These are phyloP conservation scores for Pentalonia nigronervosa DNA, from an alignment of 1,140 invertebrate species.

Conservation along the genomic window DNA sequence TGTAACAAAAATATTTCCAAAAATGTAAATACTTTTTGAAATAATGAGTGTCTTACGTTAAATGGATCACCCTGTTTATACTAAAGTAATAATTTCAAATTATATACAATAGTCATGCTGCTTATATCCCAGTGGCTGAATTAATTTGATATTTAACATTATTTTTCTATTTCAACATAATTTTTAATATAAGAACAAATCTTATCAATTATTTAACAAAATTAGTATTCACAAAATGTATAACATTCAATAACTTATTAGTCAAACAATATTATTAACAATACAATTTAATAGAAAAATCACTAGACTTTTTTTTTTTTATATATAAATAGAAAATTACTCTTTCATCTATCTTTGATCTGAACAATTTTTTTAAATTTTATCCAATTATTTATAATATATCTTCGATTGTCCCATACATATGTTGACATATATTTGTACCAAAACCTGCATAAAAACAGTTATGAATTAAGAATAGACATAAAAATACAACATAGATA, in stretches of 20 bases:
- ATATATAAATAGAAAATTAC: neutral
- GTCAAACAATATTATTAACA: neutral
- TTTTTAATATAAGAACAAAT: too few species aligned
- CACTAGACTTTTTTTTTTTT: neutral
- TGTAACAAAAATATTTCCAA: too few species aligned
- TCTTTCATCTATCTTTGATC: neutral
- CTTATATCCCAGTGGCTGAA: too few species aligned
- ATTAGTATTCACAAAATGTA: neutral
- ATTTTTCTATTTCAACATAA: too few species aligned
- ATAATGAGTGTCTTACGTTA: too few species aligned
- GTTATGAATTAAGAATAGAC: neutral
- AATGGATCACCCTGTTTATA: too few species aligned
- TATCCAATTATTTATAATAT: conserved; percentile 37
- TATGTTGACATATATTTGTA: conserved; percentile 38
- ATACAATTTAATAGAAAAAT: neutral
- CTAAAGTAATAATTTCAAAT: too few species aligned
- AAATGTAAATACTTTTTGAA: too few species aligned
- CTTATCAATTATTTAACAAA: too few species aligned
- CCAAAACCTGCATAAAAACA: conserved; percentile 42
- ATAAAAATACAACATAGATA: neutral
- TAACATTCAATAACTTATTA: neutral
- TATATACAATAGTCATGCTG: too few species aligned
- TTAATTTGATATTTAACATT: too few species aligned
- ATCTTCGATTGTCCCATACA: conserved; percentile 33
- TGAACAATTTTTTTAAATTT: neutral